Conservation (phyloP, 92 coral and sea anemone species). For the Hydrozoanthus gracilis region DNA sequence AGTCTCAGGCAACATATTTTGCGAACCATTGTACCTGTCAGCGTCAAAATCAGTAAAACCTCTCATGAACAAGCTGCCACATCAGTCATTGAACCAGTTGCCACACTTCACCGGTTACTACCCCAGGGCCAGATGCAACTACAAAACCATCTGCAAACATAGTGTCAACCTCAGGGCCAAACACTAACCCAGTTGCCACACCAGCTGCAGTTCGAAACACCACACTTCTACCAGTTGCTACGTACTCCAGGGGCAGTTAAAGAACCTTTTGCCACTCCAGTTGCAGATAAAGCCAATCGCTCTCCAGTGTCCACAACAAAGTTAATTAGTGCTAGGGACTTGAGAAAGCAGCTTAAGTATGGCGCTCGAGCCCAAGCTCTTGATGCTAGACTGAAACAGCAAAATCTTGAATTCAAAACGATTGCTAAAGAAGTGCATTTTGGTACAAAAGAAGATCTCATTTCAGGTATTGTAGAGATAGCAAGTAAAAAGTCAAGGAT, state of each 20-base stretch:
- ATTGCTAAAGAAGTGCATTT: slow-evolving; percentile 44
- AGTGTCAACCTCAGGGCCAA: not conserved
- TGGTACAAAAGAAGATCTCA: slow-evolving; percentile 43
- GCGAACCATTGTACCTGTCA: not conserved
- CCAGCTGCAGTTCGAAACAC: not conserved
- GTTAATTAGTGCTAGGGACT: not conserved
- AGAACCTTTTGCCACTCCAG: not conserved
- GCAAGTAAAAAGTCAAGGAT: slow-evolving; percentile 3
- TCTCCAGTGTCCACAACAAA: not conserved
- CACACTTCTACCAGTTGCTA: not conserved
- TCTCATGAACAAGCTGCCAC: too few relatives aligned
- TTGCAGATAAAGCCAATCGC: not conserved
- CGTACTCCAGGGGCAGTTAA: not conserved
- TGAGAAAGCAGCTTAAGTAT: not conserved
- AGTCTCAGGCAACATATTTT: not conserved
- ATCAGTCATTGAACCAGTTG: not conserved
- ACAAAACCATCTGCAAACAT: not conserved
- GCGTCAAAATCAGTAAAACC: not conserved
- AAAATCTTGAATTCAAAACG: slow-evolving; percentile 15
- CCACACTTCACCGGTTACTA: not conserved
- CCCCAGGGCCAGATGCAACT: not conserved
- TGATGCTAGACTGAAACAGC: slow-evolving; percentile 37
- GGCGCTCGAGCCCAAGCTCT: not conserved
- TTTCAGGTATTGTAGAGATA: slow-evolving; percentile 33
- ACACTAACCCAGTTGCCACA: not conserved